Conservation (phyloP, 2,113 vertebrate species). For the Scophthalmus maximus region DNA sequence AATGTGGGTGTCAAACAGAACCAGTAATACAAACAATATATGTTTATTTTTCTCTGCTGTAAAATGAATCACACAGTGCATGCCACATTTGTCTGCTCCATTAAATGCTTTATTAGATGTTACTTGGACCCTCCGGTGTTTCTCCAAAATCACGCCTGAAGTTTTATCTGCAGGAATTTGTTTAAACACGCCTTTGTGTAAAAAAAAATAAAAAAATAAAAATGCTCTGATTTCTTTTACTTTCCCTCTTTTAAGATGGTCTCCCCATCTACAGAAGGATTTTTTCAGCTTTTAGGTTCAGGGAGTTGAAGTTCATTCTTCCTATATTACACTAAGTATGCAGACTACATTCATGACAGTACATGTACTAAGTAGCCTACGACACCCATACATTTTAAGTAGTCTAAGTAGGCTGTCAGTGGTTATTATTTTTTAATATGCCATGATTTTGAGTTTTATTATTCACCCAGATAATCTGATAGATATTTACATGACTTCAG, state of each 20-base stretch:
- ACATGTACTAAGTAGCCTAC: background rate
- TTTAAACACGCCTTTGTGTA: too few species aligned
- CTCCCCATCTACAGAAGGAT: background rate
- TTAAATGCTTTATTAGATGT: conserved; percentile 46
- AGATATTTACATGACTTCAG: background rate
- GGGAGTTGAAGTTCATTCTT: background rate
- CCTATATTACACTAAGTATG: background rate
- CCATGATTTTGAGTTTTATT: background rate
- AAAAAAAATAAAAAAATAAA: too few species aligned
- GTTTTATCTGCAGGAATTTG: background rate
- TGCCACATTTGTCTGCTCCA: conserved; percentile 16
- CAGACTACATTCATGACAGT: background rate
- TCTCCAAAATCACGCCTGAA: background rate
- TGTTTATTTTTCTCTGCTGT: conserved; percentile 8
- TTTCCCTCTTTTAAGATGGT: too few species aligned
- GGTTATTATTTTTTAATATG: background rate
- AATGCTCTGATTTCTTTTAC: background rate
- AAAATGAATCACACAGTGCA: conserved; percentile 38
- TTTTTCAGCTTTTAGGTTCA: conserved; percentile 9
- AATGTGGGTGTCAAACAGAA: conserved; percentile 48
- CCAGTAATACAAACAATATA: background rate
- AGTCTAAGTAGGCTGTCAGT: background rate
- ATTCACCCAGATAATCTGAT: background rate
- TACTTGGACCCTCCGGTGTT: conserved; percentile 10
- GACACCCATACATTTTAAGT: background rate